These are phyloP conservation scores for Micromussa lordhowensis DNA, from an alignment of 92 coral and sea anemone genomes.

Conservation along the genomic window DNA sequence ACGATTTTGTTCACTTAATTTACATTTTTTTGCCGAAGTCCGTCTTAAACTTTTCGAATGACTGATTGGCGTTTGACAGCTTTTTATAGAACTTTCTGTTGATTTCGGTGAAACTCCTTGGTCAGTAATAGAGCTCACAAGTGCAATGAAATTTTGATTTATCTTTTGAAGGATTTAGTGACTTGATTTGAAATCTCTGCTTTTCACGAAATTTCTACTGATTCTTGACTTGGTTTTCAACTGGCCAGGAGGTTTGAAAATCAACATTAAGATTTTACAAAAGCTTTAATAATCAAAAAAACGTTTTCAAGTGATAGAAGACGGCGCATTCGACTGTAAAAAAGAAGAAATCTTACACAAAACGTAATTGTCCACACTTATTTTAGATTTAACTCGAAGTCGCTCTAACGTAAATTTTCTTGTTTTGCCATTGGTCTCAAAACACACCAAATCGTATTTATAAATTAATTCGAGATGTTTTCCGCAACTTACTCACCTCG, in stretches of 20 bases:
- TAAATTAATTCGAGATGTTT: conserved; percentile 24
- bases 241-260: neutral
- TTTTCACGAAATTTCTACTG: neutral
- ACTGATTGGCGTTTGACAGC: neutral
- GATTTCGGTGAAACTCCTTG: neutral
- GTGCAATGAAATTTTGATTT: neutral
- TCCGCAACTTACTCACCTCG: neutral
- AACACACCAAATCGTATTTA: conserved; percentile 41
- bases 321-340: neutral
- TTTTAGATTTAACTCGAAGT: conserved; percentile 34
- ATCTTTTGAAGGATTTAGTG: neutral
- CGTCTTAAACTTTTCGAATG: neutral
- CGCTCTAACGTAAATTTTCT: conserved; percentile 21
- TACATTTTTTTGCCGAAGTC: neutral
- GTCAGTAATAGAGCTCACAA: neutral
- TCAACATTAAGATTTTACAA: neutral
- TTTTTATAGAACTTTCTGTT: neutral
- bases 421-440: conserved; percentile 9
- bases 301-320: neutral
- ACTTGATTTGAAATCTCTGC: neutral
- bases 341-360: conserved; percentile 19
- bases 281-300: neutral
- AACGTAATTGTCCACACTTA: conserved; percentile 25
- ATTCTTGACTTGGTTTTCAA: neutral
- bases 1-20: conserved; percentile 29